phyloP scores from a whole-genome alignment of 2,113 vertebrate genomes.

The Neodon shergylaensis region DNA sequence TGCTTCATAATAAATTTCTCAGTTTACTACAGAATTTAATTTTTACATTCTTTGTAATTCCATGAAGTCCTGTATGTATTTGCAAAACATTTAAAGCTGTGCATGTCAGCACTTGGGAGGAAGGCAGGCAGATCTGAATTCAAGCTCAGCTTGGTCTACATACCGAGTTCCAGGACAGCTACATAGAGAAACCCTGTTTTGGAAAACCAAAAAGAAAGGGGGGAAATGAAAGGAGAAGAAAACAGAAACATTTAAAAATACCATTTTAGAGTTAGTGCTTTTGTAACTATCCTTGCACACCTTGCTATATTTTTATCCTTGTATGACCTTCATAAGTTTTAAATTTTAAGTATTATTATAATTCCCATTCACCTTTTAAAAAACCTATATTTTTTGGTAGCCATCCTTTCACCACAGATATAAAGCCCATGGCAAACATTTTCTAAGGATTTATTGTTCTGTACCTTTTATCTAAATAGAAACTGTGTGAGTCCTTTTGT shows the following conservation, averaged over 20 bases:
- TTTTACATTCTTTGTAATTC: background rate
- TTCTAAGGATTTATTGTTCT: background rate
- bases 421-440: background rate
- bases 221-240: too few species aligned
- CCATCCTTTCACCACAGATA: background rate
- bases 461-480: background rate
- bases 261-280: background rate
- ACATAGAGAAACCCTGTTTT: too few species aligned
- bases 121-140: background rate
- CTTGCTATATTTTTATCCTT: background rate
- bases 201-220: too few species aligned
- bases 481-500: conserved; percentile 20
- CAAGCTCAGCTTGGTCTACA: background rate
- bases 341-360: conserved; percentile 45
- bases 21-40: background rate
- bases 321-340: background rate
- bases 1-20: background rate
- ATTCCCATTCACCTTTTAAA: background rate
- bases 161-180: too few species aligned
- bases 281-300: background rate
- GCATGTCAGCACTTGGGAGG: background rate
- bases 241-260: background rate
- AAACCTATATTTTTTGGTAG: background rate
- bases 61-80: background rate
- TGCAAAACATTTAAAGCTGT: background rate